A percentile compares a stretch with the other conserved stretches of the same genome.
Conservation (phyloP, 2,888 invertebrate genomes). For the Limenitis camilla region DNA sequence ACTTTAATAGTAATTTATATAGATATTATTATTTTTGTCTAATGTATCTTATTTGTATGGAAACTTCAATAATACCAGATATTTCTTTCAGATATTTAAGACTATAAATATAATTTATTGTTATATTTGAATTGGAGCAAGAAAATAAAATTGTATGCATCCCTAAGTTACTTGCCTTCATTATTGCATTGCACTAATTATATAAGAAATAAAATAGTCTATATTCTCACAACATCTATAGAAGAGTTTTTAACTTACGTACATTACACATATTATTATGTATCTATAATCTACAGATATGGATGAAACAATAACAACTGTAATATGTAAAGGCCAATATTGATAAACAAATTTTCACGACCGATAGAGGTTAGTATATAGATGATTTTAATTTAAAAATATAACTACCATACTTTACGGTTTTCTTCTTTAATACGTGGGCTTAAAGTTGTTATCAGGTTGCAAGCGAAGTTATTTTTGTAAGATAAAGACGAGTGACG, state of each 20-base stretch:
- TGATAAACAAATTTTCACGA: conserved; percentile 68
- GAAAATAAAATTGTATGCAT: no score
- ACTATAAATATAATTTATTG: no score
- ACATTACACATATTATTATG: not conserved
- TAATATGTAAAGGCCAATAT: conserved; percentile 30
- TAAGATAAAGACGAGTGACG: conserved; percentile 64
- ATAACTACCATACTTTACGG: conserved; percentile 27
- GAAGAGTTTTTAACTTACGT: not conserved
- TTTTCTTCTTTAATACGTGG: conserved; percentile 26
- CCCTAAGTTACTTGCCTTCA: no score
- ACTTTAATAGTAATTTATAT: no score
- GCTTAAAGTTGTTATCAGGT: conserved; percentile 38
- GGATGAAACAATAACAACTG: conserved; percentile 16
- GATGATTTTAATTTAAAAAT: conserved; percentile 60
- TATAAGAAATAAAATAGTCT: no score
- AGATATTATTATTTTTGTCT: no score
- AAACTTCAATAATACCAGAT: no score
- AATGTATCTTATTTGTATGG: no score
- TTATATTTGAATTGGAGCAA: no score
- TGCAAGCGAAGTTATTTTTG: conserved; percentile 45
- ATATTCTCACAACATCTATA: not conserved
- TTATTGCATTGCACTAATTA: no score
- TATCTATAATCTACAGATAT: not conserved
- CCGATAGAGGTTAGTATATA: conserved; percentile 60
- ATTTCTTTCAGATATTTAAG: no score